Conservation (phyloP, 2,797 vertebrate genomes). For the Peromyscus nudipes region DNA sequence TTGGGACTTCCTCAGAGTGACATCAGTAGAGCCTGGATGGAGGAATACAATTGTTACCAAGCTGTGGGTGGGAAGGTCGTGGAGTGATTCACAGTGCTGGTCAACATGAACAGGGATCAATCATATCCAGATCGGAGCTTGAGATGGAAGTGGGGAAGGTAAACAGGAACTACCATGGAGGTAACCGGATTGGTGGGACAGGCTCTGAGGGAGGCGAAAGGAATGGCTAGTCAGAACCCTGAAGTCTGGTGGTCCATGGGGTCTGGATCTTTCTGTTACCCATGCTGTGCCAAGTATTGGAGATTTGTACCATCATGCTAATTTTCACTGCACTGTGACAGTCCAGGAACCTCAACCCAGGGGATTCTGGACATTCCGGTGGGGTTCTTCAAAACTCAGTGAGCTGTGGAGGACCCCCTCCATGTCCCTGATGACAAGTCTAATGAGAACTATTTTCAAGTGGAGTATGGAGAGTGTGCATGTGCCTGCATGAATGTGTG, state of each 20-base stretch:
- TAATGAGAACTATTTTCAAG: background rate
- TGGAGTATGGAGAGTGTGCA: fast-evolving
- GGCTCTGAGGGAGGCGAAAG: no score
- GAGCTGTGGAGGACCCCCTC: background rate
- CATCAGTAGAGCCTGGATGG: background rate
- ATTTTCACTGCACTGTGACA: background rate
- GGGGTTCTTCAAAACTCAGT: background rate
- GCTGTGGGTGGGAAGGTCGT: background rate
- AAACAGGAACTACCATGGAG: background rate
- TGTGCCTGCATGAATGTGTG: background rate
- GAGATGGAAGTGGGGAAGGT: background rate
- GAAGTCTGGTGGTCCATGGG: background rate
- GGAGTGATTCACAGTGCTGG: background rate
- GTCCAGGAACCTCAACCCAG: background rate
- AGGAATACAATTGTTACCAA: background rate
- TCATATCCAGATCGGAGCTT: background rate
- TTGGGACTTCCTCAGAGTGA: background rate
- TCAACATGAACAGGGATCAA: background rate
- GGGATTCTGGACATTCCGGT: background rate
- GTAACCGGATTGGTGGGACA: background rate
- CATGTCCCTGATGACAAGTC: background rate
- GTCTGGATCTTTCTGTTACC: background rate
- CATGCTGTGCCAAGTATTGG: background rate
- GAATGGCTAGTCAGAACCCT: background rate
- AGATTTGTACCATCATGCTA: no score